phyloP scores from a whole-genome alignment of 2,113 vertebrate species.

The Lichenostomus cassidix region DNA sequence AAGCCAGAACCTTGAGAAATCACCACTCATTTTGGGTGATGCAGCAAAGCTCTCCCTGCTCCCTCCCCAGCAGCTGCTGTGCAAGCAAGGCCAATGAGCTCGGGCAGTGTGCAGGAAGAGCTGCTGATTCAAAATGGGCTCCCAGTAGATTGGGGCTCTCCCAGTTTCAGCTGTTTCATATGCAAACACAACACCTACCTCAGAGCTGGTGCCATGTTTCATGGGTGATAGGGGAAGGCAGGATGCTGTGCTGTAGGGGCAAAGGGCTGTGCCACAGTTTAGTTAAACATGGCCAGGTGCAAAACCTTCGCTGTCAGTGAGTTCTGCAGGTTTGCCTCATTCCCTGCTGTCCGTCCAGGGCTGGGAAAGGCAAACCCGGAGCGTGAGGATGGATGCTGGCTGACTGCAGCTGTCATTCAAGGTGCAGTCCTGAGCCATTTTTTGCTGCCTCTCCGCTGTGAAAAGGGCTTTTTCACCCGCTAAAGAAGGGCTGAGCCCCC shows the following conservation, averaged over 20 bases:
- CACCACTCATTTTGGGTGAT: not conserved
- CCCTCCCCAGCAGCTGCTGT: not conserved
- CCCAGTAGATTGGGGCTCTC: fast-evolving
- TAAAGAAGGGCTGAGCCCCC: not conserved
- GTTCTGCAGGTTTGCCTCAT: not conserved
- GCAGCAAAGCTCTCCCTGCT: not conserved
- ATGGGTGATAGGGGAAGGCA: fast-evolving
- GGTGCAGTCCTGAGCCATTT: fast-evolving
- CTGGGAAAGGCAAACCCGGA: not conserved
- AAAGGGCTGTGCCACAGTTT: fast-evolving
- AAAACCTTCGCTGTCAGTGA: not conserved
- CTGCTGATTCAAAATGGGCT: not conserved
- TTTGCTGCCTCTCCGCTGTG: not conserved
- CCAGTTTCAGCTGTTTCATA: not conserved
- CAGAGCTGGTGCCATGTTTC: not conserved
- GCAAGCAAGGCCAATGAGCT: not conserved
- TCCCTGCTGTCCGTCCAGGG: not conserved
- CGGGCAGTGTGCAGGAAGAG: not conserved
- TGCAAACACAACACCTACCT: conserved; percentile 42
- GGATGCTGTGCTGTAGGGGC: fast-evolving
- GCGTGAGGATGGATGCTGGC: fast-evolving
- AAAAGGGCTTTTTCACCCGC: not conserved
- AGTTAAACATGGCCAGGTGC: fast-evolving
- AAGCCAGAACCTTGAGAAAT: not conserved
- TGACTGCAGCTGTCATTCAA: not conserved